A percentile compares a stretch with the other conserved stretches of the same genome.
phyloP scores from a whole-genome alignment of 2,888 invertebrate genomes.

The Nezara viridula region DNA sequence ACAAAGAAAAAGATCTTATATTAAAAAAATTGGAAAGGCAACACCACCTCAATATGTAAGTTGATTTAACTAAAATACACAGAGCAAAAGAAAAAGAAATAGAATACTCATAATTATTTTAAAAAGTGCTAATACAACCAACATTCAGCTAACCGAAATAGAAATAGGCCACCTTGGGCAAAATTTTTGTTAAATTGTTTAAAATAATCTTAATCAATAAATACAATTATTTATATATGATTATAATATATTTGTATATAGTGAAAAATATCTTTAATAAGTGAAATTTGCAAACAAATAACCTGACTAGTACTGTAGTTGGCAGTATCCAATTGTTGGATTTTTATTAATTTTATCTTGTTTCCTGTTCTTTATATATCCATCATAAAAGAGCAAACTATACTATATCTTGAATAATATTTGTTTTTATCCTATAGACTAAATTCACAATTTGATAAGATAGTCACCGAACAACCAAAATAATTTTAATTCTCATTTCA shows the following conservation, averaged over 20 bases:
- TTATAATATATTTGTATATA: too few species aligned
- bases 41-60: neutral
- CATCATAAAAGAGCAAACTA: too few species aligned
- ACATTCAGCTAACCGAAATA: too few species aligned
- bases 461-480: too few species aligned
- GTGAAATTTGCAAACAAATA: neutral
- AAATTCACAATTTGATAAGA: too few species aligned
- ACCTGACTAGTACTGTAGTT: neutral
- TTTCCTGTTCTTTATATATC: neutral
- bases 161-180: too few species aligned
- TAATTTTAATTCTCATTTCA: too few species aligned
- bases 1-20: neutral
- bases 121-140: too few species aligned
- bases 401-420: too few species aligned
- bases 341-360: neutral
- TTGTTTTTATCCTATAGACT: too few species aligned
- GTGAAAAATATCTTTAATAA: neutral
- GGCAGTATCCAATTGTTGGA: neutral
- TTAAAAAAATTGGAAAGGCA: neutral
- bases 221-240: too few species aligned
- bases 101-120: neutral
- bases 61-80: neutral
- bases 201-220: neutral
- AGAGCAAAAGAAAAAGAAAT: neutral
- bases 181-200: neutral